Evolutionary conservation across 2,888 invertebrate species (phyloP).

Genomic region (Pimpla rufipes): DNA sequence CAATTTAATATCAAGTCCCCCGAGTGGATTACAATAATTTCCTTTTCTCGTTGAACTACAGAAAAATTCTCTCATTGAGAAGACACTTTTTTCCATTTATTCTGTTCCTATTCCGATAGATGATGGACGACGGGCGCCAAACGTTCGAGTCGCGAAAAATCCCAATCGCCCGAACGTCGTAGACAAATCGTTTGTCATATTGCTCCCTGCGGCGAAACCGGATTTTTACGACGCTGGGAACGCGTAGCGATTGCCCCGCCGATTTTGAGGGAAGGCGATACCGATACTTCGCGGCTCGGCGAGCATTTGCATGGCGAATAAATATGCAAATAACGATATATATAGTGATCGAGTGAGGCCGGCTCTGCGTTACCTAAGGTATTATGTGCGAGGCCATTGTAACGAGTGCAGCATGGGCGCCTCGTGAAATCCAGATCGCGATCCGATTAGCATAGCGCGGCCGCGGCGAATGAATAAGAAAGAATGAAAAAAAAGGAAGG

Average conservation of each 20-base stretch:
- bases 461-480: conserved; percentile 61
- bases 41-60: conserved; percentile 7
- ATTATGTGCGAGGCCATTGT: conserved; percentile 5
- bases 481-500: conserved; percentile 20
- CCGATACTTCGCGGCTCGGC: conserved; percentile 42
- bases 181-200: conserved; percentile 36
- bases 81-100: not conserved
- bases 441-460: conserved; percentile 70
- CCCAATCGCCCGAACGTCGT: not conserved
- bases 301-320: conserved; percentile 54
- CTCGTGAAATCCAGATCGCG: conserved; percentile 68
- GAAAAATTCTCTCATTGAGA: conserved; percentile 22
- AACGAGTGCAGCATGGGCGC: not conserved
- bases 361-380: conserved; percentile 28
- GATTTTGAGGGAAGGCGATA: conserved; percentile 29
- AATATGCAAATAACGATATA: conserved; percentile 31
- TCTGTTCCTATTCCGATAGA: conserved; percentile 4
- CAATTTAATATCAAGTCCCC: conserved; percentile 1
- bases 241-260: conserved; percentile 29
- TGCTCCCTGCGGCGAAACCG: not conserved
- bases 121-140: not conserved
- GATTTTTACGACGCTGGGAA: conserved; percentile 37
- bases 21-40: conserved; percentile 30
- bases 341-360: conserved; percentile 24
- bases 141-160: not conserved